Evolutionary conservation across 2,797 vertebrate genomes (phyloP).

Genomic region (Poeciliopsis gracilis): DNA sequence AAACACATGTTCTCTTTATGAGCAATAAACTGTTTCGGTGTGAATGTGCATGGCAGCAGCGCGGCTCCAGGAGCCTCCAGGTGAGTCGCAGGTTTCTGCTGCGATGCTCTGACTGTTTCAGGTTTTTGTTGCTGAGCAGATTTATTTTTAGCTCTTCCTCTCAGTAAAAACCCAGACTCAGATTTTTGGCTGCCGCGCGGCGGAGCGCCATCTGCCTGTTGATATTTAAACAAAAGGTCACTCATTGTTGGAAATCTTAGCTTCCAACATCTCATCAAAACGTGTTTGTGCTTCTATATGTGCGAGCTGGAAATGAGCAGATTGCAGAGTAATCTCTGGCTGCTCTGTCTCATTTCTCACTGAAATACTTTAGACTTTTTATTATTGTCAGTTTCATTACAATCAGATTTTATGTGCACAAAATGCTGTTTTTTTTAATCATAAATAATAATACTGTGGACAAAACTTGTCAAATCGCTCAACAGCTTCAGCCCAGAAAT

Average conservation of each 20-base stretch:
- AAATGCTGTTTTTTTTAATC: background rate
- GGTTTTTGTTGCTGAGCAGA: background rate
- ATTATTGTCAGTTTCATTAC: conserved; percentile 23
- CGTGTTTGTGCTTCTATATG: conserved; percentile 31
- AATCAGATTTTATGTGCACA: background rate
- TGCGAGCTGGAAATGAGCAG: conserved; percentile 43
- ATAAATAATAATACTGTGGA: background rate
- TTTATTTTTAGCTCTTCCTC: conserved; percentile 27
- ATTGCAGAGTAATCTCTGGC: conserved; percentile 62
- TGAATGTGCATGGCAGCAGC: too few species aligned
- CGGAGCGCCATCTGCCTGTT: conserved; percentile 69
- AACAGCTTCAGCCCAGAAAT: background rate
- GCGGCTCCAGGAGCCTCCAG: too few species aligned
- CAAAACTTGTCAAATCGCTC: background rate
- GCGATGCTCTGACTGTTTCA: background rate
- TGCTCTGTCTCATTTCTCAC: conserved; percentile 46
- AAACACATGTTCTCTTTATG: too few species aligned
- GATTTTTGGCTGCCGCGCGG: conserved; percentile 50
- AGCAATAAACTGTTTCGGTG: too few species aligned
- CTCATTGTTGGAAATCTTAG: conserved; percentile 62
- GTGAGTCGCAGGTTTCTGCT: background rate
- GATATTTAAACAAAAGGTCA: conserved; percentile 76
- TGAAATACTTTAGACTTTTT: conserved; percentile 51
- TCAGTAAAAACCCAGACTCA: conserved; percentile 23
- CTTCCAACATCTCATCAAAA: conserved; percentile 56